A percentile compares a stretch with the other conserved stretches of the same genome.
Evolutionary conservation across 2,888 invertebrate genomes (phyloP).

Genomic region (Aromia moschata): DNA sequence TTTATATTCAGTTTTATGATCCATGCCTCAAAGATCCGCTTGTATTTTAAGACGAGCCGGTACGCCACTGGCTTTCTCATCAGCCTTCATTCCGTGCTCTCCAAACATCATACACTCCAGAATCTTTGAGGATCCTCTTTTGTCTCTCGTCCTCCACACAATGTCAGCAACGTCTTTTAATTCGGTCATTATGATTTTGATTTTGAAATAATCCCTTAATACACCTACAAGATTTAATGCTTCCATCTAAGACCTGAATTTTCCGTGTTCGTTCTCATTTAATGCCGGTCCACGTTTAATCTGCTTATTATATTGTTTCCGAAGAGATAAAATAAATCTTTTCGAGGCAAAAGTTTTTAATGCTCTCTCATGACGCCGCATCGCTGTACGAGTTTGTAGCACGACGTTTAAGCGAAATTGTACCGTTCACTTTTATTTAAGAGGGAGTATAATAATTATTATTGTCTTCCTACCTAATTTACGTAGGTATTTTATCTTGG

Average conservation of each 20-base stretch:
- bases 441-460: too few relatives aligned
- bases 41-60: too few relatives aligned
- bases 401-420: too few relatives aligned
- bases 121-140: slow-evolving; percentile 1
- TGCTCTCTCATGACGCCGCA: neutral
- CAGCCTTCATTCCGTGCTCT: neutral
- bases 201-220: slow-evolving; percentile 4
- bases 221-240: neutral
- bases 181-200: neutral
- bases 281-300: neutral
- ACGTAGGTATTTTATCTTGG: too few relatives aligned
- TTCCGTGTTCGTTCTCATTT: neutral
- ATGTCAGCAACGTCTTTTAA: neutral
- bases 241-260: neutral
- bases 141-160: neutral
- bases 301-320: neutral
- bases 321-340: neutral
- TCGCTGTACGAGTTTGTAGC: too few relatives aligned
- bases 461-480: too few relatives aligned
- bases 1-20: too few relatives aligned
- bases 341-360: neutral
- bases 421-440: too few relatives aligned
- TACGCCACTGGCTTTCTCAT: neutral
- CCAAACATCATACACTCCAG: neutral
- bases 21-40: too few relatives aligned